A percentile compares a stretch with the other conserved stretches of the same genome.
phyloP scores from a whole-genome alignment of 2,888 invertebrate genomes.

The Gortyna flavago region DNA sequence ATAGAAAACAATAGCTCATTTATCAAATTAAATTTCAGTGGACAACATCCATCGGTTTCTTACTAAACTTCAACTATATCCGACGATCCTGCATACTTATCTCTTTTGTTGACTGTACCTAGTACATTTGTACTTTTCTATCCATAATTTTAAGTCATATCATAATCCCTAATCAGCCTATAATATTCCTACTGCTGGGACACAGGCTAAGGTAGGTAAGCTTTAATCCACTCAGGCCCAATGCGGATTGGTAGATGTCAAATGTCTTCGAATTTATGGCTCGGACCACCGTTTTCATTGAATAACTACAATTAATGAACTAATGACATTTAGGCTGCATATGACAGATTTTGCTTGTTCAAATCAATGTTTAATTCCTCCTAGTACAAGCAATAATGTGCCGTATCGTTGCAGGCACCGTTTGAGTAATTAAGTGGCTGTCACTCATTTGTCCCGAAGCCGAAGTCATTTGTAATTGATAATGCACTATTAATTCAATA shows the following conservation, averaged over 20 bases:
- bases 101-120: too few relatives aligned
- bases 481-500: constrained; percentile 58
- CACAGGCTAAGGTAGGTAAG: too few relatives aligned
- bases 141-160: background rate
- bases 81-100: too few relatives aligned
- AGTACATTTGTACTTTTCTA: background rate
- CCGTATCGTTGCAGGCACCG: background rate
- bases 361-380: background rate
- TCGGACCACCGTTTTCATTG: too few relatives aligned
- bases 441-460: constrained; percentile 47
- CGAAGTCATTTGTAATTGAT: constrained; percentile 61
- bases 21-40: too few relatives aligned
- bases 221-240: background rate
- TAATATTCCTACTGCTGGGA: background rate
- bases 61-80: too few relatives aligned
- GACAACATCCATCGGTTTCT: too few relatives aligned
- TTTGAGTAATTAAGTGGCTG: constrained; percentile 47
- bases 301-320: background rate
- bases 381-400: background rate
- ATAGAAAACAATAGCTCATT: too few relatives aligned
- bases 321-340: background rate
- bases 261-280: background rate
- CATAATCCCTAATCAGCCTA: background rate
- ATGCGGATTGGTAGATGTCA: background rate
- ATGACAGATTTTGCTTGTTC: background rate